Percentiles rank a stretch among this genome's conserved stretches.
phyloP scores from a whole-genome alignment of 2,888 invertebrate genomes.

The Eutolmus rufibarbis region DNA sequence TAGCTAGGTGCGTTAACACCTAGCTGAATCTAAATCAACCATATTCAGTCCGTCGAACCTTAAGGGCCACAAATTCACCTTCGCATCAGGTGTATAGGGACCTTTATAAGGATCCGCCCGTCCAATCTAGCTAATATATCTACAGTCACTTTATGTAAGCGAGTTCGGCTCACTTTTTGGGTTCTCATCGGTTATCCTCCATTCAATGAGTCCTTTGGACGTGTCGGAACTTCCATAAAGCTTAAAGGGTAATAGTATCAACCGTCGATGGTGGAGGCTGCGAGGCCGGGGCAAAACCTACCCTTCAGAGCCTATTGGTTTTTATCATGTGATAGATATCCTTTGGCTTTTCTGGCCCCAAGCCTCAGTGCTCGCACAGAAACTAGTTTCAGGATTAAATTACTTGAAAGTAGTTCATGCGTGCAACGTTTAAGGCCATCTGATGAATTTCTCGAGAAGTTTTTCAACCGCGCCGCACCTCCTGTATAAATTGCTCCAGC shows the following conservation, averaged over 20 bases:
- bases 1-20: neutral
- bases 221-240: slow-evolving; percentile 15
- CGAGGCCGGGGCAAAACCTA: neutral
- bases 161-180: neutral
- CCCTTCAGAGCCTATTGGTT: neutral
- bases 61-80: neutral
- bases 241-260: slow-evolving; percentile 22
- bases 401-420: neutral
- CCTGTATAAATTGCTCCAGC: neutral
- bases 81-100: neutral
- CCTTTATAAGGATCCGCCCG: neutral
- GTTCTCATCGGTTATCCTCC: slow-evolving; percentile 15
- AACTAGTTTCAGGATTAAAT: slow-evolving; percentile 16
- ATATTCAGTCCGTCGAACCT: neutral
- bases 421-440: neutral
- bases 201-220: neutral
- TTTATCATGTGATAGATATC: slow-evolving; percentile 31
- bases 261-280: neutral
- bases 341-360: neutral
- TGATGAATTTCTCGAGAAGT: neutral
- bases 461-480: neutral
- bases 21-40: neutral
- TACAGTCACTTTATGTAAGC: neutral
- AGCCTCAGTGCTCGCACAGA: neutral
- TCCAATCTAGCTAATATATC: slow-evolving; percentile 13